These are phyloP conservation scores for Cryptoblepharus egeriae DNA, from an alignment of 2,797 vertebrate genomes.

Conservation along the genomic window DNA sequence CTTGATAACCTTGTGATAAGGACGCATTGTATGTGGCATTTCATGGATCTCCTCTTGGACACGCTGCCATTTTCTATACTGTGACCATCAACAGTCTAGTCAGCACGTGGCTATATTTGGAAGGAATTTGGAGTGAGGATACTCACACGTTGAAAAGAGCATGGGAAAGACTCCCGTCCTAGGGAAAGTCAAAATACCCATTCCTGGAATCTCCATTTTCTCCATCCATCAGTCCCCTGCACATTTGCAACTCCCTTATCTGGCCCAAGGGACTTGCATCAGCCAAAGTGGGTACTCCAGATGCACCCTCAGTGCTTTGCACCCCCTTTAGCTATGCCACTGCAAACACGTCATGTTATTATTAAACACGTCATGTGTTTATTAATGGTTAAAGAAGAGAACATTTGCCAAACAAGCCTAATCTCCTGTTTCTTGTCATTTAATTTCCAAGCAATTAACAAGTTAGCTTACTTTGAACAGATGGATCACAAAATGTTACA, in stretches of 20 bases:
- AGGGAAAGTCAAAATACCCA: constrained; percentile 23
- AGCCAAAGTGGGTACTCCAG: neutral
- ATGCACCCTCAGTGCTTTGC: too few relatives aligned
- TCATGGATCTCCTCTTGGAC: constrained; percentile 18
- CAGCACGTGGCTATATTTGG: constrained; percentile 42
- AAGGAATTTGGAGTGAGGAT: constrained; percentile 44
- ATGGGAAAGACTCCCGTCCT: constrained; percentile 9
- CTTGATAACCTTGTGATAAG: constrained; percentile 29
- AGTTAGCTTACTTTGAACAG: constrained; percentile 27
- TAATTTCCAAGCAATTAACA: constrained; percentile 22
- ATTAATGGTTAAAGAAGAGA: neutral
- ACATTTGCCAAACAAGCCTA: constrained; percentile 22
- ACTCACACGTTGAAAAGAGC: constrained; percentile 6
- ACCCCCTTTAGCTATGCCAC: too few relatives aligned
- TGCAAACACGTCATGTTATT: neutral
- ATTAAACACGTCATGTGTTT: too few relatives aligned
- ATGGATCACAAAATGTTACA: constrained; percentile 37
- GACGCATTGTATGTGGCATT: constrained; percentile 33
- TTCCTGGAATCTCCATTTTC: neutral
- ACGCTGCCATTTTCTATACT: constrained; percentile 24
- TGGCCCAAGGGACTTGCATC: neutral
- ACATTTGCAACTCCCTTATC: too few relatives aligned
- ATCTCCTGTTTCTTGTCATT: constrained; percentile 20
- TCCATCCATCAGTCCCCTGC: too few relatives aligned
- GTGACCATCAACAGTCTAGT: constrained; percentile 36